Conservation (phyloP, 2,888 invertebrate species). For the Serripes groenlandicus region DNA sequence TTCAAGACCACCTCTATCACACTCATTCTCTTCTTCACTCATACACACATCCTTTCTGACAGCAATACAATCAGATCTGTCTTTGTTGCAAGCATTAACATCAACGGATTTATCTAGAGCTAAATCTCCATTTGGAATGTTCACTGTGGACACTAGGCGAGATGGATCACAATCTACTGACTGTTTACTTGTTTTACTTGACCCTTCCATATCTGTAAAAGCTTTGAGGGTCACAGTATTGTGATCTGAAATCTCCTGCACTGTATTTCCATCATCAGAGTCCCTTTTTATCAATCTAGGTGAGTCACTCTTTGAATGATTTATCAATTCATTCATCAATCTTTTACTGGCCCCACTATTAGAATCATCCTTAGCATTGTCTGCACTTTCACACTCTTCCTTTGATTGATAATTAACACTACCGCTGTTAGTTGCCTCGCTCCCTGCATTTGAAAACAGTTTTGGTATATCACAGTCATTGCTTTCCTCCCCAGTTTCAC, state of each 20-base stretch:
- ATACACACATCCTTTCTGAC: too few relatives aligned
- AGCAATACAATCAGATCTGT: too few relatives aligned
- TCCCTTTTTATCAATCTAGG: too few relatives aligned
- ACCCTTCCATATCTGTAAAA: background rate
- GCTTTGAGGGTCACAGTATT: too few relatives aligned
- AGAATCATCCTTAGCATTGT: background rate
- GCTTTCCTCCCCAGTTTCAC: conserved; percentile 59
- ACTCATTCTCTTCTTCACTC: too few relatives aligned
- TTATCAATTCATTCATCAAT: background rate
- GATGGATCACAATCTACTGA: background rate
- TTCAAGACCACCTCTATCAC: too few relatives aligned
- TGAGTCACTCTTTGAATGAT: too few relatives aligned
- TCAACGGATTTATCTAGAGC: too few relatives aligned
- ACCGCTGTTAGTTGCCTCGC: background rate
- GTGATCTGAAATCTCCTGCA: too few relatives aligned
- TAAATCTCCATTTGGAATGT: background rate
- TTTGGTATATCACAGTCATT: conserved; percentile 65
- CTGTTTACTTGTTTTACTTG: background rate
- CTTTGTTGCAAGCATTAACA: too few relatives aligned
- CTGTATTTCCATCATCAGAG: too few relatives aligned
- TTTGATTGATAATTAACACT: background rate
- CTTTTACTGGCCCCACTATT: background rate
- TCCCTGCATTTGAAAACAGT: conserved; percentile 38
- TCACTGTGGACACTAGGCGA: background rate
- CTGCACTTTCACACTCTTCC: background rate